Evolutionary conservation across 2,888 invertebrate genomes (phyloP).

Genomic region (Drosophila yooni): DNA sequence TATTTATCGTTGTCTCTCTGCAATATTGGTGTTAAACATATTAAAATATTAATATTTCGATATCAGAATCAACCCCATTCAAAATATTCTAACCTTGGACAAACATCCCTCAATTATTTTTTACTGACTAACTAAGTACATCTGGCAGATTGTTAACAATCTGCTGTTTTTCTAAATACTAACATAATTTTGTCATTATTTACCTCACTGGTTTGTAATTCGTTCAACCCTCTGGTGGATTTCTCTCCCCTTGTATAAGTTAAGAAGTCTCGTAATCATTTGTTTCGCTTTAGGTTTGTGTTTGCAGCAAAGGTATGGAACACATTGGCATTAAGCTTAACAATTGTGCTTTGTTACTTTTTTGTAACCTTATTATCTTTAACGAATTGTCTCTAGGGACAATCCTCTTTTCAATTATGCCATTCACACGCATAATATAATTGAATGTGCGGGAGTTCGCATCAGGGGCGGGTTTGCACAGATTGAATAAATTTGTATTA

Average conservation of each 20-base stretch:
- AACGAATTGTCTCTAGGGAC: constrained; percentile 74
- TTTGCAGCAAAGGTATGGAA: constrained; percentile 32
- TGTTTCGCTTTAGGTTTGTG: constrained; percentile 59
- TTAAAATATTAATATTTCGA: neutral
- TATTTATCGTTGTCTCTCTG: neutral
- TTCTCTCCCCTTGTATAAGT: constrained; percentile 23
- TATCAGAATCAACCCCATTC: constrained; percentile 30
- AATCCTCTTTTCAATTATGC: constrained; percentile 74
- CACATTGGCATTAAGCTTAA: constrained; percentile 65
- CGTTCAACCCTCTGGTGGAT: constrained; percentile 63
- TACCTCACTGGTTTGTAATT: constrained; percentile 78
- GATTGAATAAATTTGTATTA: constrained; percentile 37
- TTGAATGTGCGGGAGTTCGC: constrained; percentile 62
- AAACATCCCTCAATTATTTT: constrained; percentile 48
- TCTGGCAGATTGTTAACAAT: constrained; percentile 77
- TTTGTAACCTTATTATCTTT: constrained; percentile 76
- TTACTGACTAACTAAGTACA: constrained; percentile 61
- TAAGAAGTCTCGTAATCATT: constrained; percentile 64
- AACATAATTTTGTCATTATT: constrained; percentile 80
- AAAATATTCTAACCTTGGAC: constrained; percentile 26
- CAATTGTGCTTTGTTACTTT: constrained; percentile 68
- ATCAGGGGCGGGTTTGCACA: constrained; percentile 15
- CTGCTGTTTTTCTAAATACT: constrained; percentile 74
- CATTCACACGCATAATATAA: constrained; percentile 74
- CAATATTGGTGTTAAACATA: neutral